Base-by-base conservation (phyloP, 2,888 invertebrate species). In the Spicauda simplicius region DNA sequence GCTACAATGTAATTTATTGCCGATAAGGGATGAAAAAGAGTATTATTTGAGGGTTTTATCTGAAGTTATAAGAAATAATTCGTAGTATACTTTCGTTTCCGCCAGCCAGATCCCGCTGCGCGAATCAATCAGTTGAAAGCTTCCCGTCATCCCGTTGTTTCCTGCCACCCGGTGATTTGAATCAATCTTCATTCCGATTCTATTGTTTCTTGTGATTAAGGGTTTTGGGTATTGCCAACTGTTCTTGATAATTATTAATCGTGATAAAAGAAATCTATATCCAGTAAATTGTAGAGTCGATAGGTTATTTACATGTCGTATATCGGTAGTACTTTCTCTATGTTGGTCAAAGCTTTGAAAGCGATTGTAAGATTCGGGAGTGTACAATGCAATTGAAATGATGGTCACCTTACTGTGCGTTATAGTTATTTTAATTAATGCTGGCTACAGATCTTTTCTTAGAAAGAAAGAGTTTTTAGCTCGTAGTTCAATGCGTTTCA, bases 111-210 rank as follows among this genome's bases (percentile, higher is more conserved):
- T 80, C 80, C 83, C 83, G 82, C 78, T 83, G 83, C 77, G 73
- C 75, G 73, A 74, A 76, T 82, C 85, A 88, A 88, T 88, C 84
- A 79, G 77, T 79, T 84, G 80, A 87, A 82, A 87, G 87, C 86
- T 82, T 84, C 82, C 41, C 82, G 79, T 75, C 75, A 18, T 68
- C 72, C 72, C 53, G 60, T 56, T 50, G 18, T 7, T 48, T 48
- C n/a, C 41, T 56, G 25, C 52, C 64, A 56, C 68, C 64, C 65
- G 59, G 55, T 56, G 68, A 59, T 64, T 70, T 59, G 48, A 37
- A 61, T 65, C 37, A 55, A 65, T 66, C 65, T 55, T 25, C 25
- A 16, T 61, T 41, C 10, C 48, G 19, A 37, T 55, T 16, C 12
- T 41, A n/a, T 64, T 52, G 50, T 58, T 37, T 58, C n/a, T n/a